Conservation (phyloP, 1,140 invertebrate species). For the Euura saliciscinereae region DNA sequence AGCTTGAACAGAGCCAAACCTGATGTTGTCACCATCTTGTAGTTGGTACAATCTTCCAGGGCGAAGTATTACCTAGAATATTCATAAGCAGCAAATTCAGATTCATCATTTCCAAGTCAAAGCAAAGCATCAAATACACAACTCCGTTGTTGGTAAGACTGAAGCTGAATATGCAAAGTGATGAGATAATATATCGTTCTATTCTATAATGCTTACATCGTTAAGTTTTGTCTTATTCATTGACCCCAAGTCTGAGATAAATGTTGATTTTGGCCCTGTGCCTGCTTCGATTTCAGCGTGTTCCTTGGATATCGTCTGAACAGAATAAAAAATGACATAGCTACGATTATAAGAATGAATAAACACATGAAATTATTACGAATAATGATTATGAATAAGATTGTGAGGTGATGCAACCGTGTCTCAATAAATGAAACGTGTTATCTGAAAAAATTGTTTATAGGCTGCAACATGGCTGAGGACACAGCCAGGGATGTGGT, state of each 20-base stretch:
- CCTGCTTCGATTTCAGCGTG: constrained; percentile 52
- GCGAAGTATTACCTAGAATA: constrained; percentile 8
- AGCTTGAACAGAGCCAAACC: constrained; percentile 36
- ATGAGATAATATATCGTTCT: not conserved
- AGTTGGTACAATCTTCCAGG: constrained; percentile 42
- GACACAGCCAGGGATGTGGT: no score
- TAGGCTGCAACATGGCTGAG: no score
- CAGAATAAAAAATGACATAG: no score
- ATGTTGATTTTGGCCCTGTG: constrained; percentile 28
- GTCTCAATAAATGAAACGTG: no score
- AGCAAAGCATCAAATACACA: no score
- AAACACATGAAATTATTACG: no score
- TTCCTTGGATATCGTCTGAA: constrained; percentile 47
- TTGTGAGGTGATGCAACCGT: no score
- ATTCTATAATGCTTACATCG: constrained; percentile 35
- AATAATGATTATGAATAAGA: no score
- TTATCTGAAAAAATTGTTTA: no score
- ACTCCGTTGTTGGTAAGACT: not conserved
- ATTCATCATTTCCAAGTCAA: not conserved
- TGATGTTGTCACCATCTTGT: constrained; percentile 35
- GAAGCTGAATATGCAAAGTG: not conserved
- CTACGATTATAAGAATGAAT: no score
- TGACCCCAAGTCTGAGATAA: constrained; percentile 48
- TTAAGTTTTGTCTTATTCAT: constrained; percentile 50
- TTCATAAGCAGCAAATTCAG: not conserved